phyloP scores from a whole-genome alignment of 2,113 vertebrate species.

The Microtus richardsoni region DNA sequence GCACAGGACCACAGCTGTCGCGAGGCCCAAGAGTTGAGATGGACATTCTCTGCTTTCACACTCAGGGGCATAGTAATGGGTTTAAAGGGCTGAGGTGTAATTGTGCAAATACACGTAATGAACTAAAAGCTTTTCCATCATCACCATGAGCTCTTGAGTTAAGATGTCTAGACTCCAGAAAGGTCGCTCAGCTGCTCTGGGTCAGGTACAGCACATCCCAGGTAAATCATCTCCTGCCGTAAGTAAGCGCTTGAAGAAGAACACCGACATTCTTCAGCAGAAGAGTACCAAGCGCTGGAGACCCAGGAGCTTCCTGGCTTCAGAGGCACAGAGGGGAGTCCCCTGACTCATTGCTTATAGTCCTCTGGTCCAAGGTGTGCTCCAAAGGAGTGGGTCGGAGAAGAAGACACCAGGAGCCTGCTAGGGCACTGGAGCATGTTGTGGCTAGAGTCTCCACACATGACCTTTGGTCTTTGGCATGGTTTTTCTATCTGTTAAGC shows the following conservation, averaged over 20 bases:
- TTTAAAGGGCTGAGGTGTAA: constrained; percentile 35
- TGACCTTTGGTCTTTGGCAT: not conserved
- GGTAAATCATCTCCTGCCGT: not conserved
- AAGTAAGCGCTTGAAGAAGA: constrained; percentile 6
- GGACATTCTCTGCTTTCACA: not conserved
- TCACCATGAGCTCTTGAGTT: constrained; percentile 15
- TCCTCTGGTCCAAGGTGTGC: not conserved
- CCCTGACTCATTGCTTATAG: not conserved
- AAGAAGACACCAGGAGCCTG: not conserved
- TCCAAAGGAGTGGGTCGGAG: not conserved
- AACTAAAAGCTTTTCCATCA: constrained; percentile 30
- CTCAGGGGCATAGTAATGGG: not conserved
- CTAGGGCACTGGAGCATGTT: too few species aligned
- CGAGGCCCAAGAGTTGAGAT: accelerated
- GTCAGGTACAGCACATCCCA: constrained; percentile 11
- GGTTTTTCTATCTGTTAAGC: not conserved
- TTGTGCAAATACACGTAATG: constrained; percentile 35
- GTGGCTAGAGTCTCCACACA: not conserved
- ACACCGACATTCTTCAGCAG: not conserved
- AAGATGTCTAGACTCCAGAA: constrained; percentile 35
- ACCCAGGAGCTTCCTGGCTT: not conserved
- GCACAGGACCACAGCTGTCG: not conserved
- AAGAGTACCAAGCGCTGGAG: not conserved
- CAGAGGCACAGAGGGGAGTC: not conserved
- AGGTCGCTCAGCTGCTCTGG: constrained; percentile 25